These are phyloP conservation scores for Nylanderia fulva DNA, from an alignment of 1,140 invertebrate species.

Conservation along the genomic window DNA sequence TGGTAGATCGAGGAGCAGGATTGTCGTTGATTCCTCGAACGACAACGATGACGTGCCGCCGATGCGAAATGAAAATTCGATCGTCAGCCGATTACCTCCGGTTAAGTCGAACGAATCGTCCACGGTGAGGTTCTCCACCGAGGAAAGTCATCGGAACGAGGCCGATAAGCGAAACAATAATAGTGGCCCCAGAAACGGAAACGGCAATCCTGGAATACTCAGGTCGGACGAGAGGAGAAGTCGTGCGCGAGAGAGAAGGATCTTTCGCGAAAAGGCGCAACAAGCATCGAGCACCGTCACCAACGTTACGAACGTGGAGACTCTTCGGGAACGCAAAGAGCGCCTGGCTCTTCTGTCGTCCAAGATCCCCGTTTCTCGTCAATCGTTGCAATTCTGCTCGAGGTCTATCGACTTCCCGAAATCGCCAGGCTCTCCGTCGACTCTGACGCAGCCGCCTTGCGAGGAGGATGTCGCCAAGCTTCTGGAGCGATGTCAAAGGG, in stretches of 20 bases:
- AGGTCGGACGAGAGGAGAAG: conserved; percentile 81
- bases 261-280: conserved; percentile 69
- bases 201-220: conserved; percentile 69
- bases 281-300: conserved; percentile 21
- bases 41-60: conserved; percentile 50
- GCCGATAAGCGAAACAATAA: conserved; percentile 78
- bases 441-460: conserved; percentile 64
- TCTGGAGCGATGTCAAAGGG: conserved; percentile 87
- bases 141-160: conserved; percentile 55
- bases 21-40: conserved; percentile 56
- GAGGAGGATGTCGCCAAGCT: conserved; percentile 86
- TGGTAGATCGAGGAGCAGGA: conserved; percentile 62
- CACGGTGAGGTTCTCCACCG: conserved; percentile 64
- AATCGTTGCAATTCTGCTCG: conserved; percentile 1
- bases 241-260: conserved; percentile 81
- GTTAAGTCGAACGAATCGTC: conserved; percentile 66
- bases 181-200: conserved; percentile 62
- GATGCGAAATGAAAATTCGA: conserved; percentile 59
- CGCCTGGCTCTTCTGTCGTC: conserved; percentile 64
- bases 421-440: conserved; percentile 28
- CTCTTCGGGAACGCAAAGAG: conserved; percentile 73
- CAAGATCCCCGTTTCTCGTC: conserved; percentile 71
- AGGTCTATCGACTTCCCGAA: conserved; percentile 36
- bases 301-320: conserved; percentile 59
- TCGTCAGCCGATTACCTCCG: conserved; percentile 56